Percentiles rank a stretch among this genome's conserved stretches.
Evolutionary conservation across 1,140 invertebrate species (phyloP).

Genomic region (Archegozetes longisetosus): DNA sequence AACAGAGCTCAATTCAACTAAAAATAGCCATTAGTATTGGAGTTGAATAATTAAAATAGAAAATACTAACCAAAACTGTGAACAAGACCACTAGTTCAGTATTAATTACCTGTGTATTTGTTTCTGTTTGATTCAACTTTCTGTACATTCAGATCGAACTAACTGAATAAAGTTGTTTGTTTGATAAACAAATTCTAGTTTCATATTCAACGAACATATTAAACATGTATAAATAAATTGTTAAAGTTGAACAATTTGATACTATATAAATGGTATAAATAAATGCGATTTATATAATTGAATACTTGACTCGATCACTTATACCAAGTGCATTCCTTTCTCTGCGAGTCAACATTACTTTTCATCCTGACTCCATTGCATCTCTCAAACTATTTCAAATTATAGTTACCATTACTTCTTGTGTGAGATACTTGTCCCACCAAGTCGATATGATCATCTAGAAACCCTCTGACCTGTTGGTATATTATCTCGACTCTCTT

Average conservation of each 20-base stretch:
- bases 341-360: constrained; percentile 64
- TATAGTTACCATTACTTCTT: too few species aligned
- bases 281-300: constrained; percentile 91
- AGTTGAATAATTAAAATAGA: neutral
- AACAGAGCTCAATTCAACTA: constrained; percentile 38
- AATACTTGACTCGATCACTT: constrained; percentile 92
- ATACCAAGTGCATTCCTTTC: constrained; percentile 91
- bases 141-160: too few species aligned
- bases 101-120: constrained; percentile 87
- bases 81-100: constrained; percentile 76
- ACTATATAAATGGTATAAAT: too few species aligned
- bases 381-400: too few species aligned
- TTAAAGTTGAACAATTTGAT: too few species aligned
- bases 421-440: neutral
- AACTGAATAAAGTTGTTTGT: too few species aligned
- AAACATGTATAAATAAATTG: too few species aligned
- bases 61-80: constrained; percentile 23
- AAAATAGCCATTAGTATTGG: neutral
- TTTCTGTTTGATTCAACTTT: constrained; percentile 72
- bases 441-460: neutral
- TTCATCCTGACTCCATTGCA: constrained; percentile 32
- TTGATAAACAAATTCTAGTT: too few species aligned
- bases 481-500: too few species aligned
- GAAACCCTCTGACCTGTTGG: too few species aligned
- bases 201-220: too few species aligned